Conservation (phyloP, 1,140 invertebrate genomes). For the Bombus picipes region DNA sequence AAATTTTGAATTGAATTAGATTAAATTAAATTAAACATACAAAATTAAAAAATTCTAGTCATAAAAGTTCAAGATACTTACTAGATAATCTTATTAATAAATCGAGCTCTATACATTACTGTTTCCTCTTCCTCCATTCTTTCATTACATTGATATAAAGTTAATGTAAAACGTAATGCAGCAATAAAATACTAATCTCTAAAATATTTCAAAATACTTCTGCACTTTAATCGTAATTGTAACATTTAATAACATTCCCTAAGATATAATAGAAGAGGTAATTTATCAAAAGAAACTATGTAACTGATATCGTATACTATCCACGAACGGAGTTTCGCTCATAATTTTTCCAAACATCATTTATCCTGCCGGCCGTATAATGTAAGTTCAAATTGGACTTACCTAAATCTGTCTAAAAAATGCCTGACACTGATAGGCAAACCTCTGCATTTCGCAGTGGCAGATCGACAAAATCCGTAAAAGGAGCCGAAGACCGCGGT, state of each 20-base stretch:
- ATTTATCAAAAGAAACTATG: neutral
- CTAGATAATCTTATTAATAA: no score
- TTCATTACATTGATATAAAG: no score
- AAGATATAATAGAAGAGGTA: neutral
- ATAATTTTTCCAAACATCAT: constrained; percentile 2
- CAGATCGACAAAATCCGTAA: constrained; percentile 14
- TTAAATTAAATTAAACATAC: no score
- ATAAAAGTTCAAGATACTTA: no score
- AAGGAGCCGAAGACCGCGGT: neutral
- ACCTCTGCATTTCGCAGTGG: constrained; percentile 11
- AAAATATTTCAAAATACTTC: neutral
- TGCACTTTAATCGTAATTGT: neutral
- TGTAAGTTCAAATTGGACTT: constrained; percentile 37
- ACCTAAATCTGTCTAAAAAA: constrained; percentile 43
- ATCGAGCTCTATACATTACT: no score
- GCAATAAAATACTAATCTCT: neutral
- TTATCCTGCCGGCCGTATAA: neutral
- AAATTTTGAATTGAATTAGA: no score
- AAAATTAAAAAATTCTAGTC: no score
- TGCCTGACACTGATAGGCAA: neutral
- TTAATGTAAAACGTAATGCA: no score
- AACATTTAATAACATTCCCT: neutral
- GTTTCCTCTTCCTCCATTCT: no score
- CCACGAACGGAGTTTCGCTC: neutral
- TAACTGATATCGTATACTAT: neutral